Conservation (phyloP, 2,888 invertebrate species). For the Lasius platythorax region DNA sequence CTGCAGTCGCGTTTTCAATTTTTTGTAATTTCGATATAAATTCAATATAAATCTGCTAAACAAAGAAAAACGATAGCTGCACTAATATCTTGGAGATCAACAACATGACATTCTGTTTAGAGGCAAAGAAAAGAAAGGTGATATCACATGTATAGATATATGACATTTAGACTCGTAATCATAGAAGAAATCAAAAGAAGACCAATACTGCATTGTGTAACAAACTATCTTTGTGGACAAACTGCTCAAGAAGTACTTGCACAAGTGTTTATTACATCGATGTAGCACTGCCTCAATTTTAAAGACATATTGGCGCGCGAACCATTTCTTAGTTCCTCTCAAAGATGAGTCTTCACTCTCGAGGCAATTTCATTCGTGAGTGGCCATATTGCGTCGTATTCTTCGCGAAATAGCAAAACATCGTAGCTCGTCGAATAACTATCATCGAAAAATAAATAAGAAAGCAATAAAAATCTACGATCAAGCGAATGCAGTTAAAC, state of each 20-base stretch:
- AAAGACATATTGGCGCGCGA: constrained; percentile 26
- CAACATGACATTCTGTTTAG: background rate
- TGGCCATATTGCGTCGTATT: constrained; percentile 44
- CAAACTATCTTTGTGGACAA: background rate
- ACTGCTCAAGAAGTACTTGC: background rate
- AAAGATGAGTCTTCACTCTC: background rate
- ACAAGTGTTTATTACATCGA: constrained; percentile 20
- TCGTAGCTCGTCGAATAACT: constrained; percentile 56
- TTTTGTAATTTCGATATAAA: background rate
- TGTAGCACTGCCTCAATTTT: constrained; percentile 3
- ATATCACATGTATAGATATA: background rate
- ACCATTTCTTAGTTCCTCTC: constrained; percentile 56
- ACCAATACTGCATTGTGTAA: background rate
- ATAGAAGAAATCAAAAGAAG: background rate
- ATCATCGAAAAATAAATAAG: constrained; percentile 73
- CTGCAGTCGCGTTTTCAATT: constrained; percentile 6
- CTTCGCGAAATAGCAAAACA: constrained; percentile 33
- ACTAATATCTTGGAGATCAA: background rate
- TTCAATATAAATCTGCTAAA: constrained; percentile 2
- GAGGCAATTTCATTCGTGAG: constrained; percentile 63
- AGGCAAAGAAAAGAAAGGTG: background rate
- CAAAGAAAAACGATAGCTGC: background rate
- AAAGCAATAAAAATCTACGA: constrained; percentile 75
- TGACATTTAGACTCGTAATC: background rate
- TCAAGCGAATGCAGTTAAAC: constrained; percentile 64